These are phyloP conservation scores for Thereuonema tuberculata DNA, from an alignment of 1,140 invertebrate genomes.

Conservation along the genomic window DNA sequence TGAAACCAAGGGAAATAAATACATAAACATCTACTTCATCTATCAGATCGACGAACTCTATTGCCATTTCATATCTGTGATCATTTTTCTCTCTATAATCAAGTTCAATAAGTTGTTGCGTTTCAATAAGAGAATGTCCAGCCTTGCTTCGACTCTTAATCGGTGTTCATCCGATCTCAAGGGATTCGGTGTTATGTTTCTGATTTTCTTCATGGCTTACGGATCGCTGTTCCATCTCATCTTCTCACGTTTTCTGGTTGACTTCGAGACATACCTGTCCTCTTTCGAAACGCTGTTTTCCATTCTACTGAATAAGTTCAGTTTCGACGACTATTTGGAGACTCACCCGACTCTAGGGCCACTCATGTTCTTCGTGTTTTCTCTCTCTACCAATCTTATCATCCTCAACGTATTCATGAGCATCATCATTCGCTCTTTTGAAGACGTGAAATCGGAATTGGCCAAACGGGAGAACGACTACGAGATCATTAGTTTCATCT, in stretches of 20 bases:
- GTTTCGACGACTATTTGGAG: slow-evolving; percentile 35
- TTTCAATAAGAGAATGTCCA: slow-evolving; percentile 39
- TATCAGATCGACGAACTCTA: slow-evolving; percentile 36
- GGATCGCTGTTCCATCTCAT: slow-evolving; percentile 38
- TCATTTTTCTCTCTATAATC: slow-evolving; percentile 37
- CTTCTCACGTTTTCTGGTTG: slow-evolving; percentile 30
- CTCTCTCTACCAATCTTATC: slow-evolving; percentile 37
- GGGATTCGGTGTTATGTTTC: slow-evolving; percentile 31
- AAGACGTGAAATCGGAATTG: slow-evolving; percentile 25
- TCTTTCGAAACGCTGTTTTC: slow-evolving; percentile 37
- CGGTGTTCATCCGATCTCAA: slow-evolving; percentile 30
- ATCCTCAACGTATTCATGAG: slow-evolving; percentile 43
- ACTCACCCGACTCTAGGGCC: slow-evolving; percentile 35
- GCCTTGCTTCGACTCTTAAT: slow-evolving; percentile 27
- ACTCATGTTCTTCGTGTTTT: slow-evolving; percentile 39
- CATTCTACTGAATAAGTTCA: slow-evolving; percentile 43
- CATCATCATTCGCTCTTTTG: slow-evolving; percentile 40
- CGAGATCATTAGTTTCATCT: slow-evolving; percentile 26
- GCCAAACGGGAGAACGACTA: slow-evolving; percentile 24
- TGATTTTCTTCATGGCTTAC: slow-evolving; percentile 31
- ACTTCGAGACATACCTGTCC: slow-evolving; percentile 36
- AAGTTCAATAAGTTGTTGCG: slow-evolving; percentile 40
- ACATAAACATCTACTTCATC: slow-evolving; percentile 38
- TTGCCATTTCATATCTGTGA: slow-evolving; percentile 34
- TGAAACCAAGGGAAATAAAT: slow-evolving; percentile 35